These are phyloP conservation scores for Huso huso DNA, from an alignment of 2,797 vertebrate genomes.

Conservation along the genomic window DNA sequence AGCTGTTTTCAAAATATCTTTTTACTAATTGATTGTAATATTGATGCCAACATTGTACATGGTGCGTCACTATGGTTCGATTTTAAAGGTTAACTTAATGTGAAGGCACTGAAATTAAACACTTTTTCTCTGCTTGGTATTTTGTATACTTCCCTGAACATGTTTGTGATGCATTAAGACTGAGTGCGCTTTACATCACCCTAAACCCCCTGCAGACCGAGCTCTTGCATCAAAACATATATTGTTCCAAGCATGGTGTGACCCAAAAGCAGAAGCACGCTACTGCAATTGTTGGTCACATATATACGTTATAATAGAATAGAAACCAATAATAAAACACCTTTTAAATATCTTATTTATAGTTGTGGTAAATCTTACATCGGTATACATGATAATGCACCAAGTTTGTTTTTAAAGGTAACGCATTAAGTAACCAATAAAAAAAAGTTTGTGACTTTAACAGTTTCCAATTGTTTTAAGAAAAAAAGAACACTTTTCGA, in stretches of 20 bases:
- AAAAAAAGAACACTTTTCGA: too few species aligned
- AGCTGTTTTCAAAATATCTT: too few species aligned
- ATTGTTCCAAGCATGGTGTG: slow-evolving; percentile 43
- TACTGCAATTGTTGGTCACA: slow-evolving; percentile 29
- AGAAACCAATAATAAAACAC: slow-evolving; percentile 21
- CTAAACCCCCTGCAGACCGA: slow-evolving; percentile 40
- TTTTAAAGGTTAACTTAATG: too few species aligned
- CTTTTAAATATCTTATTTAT: slow-evolving; percentile 3
- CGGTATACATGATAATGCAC: background rate
- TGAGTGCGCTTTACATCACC: slow-evolving; percentile 39
- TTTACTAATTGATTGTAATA: too few species aligned
- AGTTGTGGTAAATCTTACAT: slow-evolving; percentile 4
- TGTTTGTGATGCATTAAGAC: slow-evolving; percentile 41
- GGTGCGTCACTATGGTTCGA: too few species aligned
- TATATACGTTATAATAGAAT: slow-evolving; percentile 24
- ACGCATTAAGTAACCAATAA: too few species aligned
- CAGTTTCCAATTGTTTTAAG: too few species aligned
- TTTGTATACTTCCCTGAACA: slow-evolving; percentile 28
- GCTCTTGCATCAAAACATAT: slow-evolving; percentile 49
- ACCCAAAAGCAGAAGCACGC: slow-evolving; percentile 34
- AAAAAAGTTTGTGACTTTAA: too few species aligned
- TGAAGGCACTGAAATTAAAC: too few species aligned
- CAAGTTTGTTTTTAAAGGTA: too few species aligned
- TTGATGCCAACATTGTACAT: too few species aligned
- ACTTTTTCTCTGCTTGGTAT: too few species aligned